Percentiles rank a stretch among this genome's conserved stretches.
Evolutionary conservation across 2,113 vertebrate genomes (phyloP).

Genomic region (Pomatostomus ruficeps): DNA sequence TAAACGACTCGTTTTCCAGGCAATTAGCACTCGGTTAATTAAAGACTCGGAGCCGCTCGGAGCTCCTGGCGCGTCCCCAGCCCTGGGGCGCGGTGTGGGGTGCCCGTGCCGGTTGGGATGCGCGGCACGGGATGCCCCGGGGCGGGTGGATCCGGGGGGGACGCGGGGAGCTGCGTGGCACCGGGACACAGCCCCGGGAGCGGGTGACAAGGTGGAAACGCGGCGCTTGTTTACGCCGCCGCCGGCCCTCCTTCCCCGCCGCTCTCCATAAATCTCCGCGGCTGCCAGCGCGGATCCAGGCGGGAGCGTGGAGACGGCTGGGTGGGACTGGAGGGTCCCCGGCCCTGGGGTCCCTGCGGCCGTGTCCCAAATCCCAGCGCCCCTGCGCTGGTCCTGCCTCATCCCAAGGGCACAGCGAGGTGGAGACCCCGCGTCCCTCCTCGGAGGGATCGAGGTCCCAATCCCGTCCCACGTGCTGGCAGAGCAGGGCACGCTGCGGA

Average conservation of each 20-base stretch:
- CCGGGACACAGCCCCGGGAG: background rate
- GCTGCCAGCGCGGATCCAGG: background rate
- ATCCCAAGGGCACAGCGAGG: background rate
- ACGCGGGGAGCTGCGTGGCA: background rate
- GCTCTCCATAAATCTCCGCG: background rate
- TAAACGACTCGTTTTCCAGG: background rate
- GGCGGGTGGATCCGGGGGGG: background rate
- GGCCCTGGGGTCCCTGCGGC: background rate
- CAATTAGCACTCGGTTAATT: slow-evolving; percentile 25
- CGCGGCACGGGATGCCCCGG: accelerated
- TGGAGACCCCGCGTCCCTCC: accelerated
- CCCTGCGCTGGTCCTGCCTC: background rate
- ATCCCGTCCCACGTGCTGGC: background rate
- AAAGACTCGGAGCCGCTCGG: background rate
- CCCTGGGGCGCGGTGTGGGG: background rate
- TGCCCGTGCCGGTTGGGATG: background rate
- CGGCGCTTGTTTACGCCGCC: background rate
- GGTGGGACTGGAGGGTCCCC: background rate
- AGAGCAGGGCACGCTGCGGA: background rate
- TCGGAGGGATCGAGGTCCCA: background rate
- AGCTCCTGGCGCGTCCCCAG: background rate
- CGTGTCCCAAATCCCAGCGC: background rate
- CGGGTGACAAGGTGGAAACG: background rate
- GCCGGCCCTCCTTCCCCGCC: background rate
- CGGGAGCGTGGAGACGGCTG: background rate